Evolutionary conservation across 2,113 vertebrate species (phyloP).

Genomic region (Chunga burmeisteri): DNA sequence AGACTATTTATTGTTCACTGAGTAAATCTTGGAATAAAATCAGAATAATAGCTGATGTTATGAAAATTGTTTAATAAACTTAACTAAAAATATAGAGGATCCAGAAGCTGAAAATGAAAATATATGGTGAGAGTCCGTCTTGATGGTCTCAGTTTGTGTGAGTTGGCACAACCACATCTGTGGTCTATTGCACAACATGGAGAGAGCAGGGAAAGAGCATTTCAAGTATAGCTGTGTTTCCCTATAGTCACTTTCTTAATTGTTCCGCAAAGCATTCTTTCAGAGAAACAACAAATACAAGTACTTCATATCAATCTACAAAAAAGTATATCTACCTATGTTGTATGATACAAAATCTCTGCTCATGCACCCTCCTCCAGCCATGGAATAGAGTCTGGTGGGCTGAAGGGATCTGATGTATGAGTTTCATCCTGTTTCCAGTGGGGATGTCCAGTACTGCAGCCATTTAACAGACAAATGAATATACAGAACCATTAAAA

Average conservation of each 20-base stretch:
- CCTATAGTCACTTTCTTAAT: neutral
- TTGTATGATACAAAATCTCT: neutral
- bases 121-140: neutral
- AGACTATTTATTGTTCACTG: slow-evolving; percentile 48
- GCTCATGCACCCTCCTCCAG: neutral
- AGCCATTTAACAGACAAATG: slow-evolving; percentile 44
- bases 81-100: slow-evolving; percentile 53
- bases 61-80: neutral
- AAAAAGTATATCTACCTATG: neutral
- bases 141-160: neutral
- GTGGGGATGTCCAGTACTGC: neutral
- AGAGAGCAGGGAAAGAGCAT: neutral
- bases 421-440: slow-evolving; percentile 20
- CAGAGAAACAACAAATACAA: neutral
- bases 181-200: neutral
- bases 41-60: slow-evolving; percentile 23
- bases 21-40: slow-evolving; percentile 57
- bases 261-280: neutral
- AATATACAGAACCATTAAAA: slow-evolving; percentile 35
- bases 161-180: neutral
- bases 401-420: neutral
- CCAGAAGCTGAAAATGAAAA: slow-evolving; percentile 54
- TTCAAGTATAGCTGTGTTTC: neutral
- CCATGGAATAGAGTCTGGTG: neutral
- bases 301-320: neutral